phyloP scores from a whole-genome alignment of 2,888 invertebrate species.

The Sphaeridia pumilis region DNA sequence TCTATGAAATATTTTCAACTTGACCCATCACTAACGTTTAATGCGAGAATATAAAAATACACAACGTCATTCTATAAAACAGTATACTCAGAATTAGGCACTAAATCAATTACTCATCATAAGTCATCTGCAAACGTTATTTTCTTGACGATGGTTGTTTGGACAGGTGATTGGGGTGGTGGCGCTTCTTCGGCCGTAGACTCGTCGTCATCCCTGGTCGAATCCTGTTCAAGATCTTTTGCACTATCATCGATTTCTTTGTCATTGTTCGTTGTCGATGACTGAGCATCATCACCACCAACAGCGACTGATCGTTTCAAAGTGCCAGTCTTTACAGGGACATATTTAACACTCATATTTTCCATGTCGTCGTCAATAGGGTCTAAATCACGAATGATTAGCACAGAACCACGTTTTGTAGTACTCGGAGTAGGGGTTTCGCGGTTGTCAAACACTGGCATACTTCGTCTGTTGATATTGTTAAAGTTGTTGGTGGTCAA shows the following conservation, averaged over 20 bases:
- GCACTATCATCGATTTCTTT: slow-evolving; percentile 7
- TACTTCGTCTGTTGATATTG: slow-evolving; percentile 4
- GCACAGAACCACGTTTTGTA: slow-evolving; percentile 10
- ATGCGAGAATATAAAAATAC: no score
- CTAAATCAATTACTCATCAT: slow-evolving; percentile 6
- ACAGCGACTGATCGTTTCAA: slow-evolving; percentile 32
- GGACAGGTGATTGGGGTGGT: neutral
- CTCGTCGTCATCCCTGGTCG: no score
- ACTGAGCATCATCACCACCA: no score
- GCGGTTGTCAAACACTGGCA: slow-evolving; percentile 2
- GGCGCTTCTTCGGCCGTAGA: no score
- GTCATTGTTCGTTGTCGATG: no score
- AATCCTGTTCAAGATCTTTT: no score
- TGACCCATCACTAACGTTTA: no score
- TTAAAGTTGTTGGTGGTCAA: slow-evolving; percentile 14
- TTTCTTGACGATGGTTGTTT: slow-evolving; percentile 12
- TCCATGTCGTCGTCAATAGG: slow-evolving; percentile 25
- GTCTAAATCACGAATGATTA: slow-evolving; percentile 31
- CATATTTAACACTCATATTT: slow-evolving; percentile 20
- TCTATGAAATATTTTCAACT: no score
- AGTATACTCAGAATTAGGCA: neutral
- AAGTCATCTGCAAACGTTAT: slow-evolving; percentile 25
- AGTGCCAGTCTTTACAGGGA: slow-evolving; percentile 32
- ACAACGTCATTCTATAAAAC: no score
- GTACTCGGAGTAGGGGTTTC: slow-evolving; percentile 13